phyloP scores from a whole-genome alignment of 2,797 vertebrate species.

The Fistularia commersonii region DNA sequence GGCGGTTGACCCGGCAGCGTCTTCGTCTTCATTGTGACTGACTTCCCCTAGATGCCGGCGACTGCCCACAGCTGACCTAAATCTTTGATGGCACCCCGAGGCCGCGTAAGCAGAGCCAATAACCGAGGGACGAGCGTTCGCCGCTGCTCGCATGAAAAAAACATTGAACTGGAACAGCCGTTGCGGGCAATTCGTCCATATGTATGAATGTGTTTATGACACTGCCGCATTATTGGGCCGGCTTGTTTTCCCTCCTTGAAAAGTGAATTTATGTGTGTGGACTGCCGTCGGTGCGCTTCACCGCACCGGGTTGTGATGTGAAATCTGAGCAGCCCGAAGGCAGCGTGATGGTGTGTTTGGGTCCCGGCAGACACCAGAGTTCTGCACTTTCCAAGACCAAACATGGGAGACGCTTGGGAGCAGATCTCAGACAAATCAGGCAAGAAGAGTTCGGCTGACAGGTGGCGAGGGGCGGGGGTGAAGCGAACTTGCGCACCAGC shows the following conservation, averaged over 20 bases:
- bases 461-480: background rate
- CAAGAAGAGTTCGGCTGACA: constrained; percentile 1
- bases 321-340: constrained; percentile 28
- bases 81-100: constrained; percentile 60
- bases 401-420: background rate
- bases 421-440: background rate
- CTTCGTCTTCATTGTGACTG: constrained; percentile 37
- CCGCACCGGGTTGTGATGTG: constrained; percentile 9
- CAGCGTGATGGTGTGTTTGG: constrained; percentile 11
- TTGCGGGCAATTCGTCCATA: constrained; percentile 20
- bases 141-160: constrained; percentile 23
- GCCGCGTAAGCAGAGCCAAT: constrained; percentile 40
- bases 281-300: background rate
- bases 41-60: constrained; percentile 15
- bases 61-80: constrained; percentile 51
- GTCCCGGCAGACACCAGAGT: constrained; percentile 8
- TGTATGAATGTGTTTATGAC: constrained; percentile 33
- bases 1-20: constrained; percentile 31
- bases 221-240: constrained; percentile 23
- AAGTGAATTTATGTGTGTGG: constrained; percentile 13
- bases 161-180: constrained; percentile 13
- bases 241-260: constrained; percentile 15
- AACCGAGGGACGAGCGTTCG: constrained; percentile 19
- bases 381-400: background rate
- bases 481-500: too few species aligned